These are phyloP conservation scores for Proteles cristata DNA, from an alignment of 2,113 vertebrate genomes.

Conservation along the genomic window DNA sequence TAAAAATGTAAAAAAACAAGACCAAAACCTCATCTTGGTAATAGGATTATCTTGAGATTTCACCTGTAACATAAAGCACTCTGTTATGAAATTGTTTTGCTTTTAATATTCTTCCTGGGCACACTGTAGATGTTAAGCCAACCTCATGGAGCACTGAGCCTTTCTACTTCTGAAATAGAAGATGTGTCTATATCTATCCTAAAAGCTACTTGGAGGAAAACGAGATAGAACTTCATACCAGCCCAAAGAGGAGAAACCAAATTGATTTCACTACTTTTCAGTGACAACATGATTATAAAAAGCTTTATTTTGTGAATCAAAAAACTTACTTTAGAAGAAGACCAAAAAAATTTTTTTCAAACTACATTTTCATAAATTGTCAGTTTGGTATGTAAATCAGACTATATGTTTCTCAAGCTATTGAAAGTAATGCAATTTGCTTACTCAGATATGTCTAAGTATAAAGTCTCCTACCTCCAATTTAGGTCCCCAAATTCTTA, in stretches of 20 bases:
- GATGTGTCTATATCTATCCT: neutral
- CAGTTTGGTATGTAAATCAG: neutral
- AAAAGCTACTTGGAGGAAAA: slow-evolving; percentile 49
- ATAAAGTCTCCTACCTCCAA: neutral
- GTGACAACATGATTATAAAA: neutral
- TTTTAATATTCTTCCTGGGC: slow-evolving; percentile 20
- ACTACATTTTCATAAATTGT: neutral
- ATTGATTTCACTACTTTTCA: neutral
- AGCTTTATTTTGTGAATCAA: slow-evolving; percentile 38
- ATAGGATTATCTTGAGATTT: slow-evolving; percentile 42
- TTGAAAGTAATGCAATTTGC: neutral
- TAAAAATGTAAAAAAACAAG: too few relatives aligned
- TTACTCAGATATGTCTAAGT: neutral
- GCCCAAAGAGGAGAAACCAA: slow-evolving; percentile 15
- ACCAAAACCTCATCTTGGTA: slow-evolving; percentile 3
- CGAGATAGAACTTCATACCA: slow-evolving; percentile 2
- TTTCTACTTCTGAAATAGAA: neutral
- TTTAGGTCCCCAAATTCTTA: neutral
- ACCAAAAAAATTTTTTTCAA: neutral
- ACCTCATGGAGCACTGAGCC: neutral
- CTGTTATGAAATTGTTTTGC: slow-evolving; percentile 13
- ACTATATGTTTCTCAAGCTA: neutral
- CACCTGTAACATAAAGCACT: neutral
- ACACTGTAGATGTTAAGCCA: slow-evolving; percentile 11
- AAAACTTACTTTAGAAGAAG: neutral